Evolutionary conservation across 2,888 invertebrate genomes (phyloP).

Genomic region (Caenorhabditis macrosperma): DNA sequence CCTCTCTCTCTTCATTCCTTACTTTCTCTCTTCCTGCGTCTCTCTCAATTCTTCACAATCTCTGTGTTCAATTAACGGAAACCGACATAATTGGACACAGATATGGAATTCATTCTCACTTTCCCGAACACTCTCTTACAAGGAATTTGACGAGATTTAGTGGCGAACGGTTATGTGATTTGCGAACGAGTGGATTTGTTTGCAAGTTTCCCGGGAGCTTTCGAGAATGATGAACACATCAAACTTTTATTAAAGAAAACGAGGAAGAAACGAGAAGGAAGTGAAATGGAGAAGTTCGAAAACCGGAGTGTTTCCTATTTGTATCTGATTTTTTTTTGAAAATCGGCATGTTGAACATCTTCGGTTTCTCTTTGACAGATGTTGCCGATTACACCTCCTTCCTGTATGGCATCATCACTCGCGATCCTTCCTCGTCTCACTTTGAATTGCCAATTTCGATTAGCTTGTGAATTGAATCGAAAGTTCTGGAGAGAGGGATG

Average conservation of each 20-base stretch:
- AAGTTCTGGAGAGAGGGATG: neutral
- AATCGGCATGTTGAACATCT: conserved; percentile 9
- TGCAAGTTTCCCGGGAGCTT: conserved; percentile 6
- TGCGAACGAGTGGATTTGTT: neutral
- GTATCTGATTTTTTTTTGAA: neutral
- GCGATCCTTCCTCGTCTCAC: conserved; percentile 14
- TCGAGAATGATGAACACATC: no score
- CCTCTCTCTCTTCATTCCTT: conserved; percentile 15
- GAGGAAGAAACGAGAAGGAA: no score
- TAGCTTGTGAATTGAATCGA: conserved; percentile 28
- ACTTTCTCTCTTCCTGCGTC: neutral
- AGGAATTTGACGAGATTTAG: conserved; percentile 26
- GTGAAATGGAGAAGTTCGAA: neutral
- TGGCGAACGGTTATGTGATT: conserved; percentile 19
- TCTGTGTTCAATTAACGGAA: conserved; percentile 43
- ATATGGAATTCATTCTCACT: conserved; percentile 48
- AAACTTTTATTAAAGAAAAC: no score
- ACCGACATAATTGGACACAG: conserved; percentile 53
- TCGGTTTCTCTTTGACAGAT: conserved; percentile 2
- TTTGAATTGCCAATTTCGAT: conserved; percentile 36
- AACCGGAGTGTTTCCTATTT: neutral
- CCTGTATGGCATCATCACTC: conserved; percentile 27
- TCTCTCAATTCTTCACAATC: neutral
- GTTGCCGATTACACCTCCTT: conserved; percentile 31
- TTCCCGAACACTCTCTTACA: conserved; percentile 34